phyloP scores from a whole-genome alignment of 2,797 vertebrate genomes.

The Botia almorhae region DNA sequence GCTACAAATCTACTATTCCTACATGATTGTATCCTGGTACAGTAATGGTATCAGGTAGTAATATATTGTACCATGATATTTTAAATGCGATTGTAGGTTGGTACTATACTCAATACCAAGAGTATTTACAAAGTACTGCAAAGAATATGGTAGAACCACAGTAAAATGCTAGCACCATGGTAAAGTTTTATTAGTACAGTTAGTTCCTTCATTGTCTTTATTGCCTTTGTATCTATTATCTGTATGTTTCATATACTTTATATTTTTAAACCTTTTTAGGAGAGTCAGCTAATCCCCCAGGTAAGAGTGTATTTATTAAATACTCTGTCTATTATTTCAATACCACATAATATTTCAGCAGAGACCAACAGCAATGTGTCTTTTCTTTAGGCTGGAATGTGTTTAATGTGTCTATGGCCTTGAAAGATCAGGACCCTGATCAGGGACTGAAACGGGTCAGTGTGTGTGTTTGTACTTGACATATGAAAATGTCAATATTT shows the following conservation, averaged over 20 bases:
- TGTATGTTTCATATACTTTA: no score
- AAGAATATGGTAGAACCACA: no score
- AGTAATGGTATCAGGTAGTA: background rate
- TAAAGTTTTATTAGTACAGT: no score
- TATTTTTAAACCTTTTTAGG: conserved; percentile 69
- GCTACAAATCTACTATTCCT: background rate
- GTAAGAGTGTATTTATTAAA: conserved; percentile 63
- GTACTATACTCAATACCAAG: no score
- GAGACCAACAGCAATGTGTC: background rate
- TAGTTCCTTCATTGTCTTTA: background rate
- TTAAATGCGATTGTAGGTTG: background rate
- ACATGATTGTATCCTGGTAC: background rate
- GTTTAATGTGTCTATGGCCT: conserved; percentile 78
- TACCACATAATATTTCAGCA: background rate
- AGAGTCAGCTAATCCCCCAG: conserved; percentile 82
- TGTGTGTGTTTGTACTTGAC: conserved; percentile 19
- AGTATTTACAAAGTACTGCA: no score
- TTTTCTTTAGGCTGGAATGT: conserved; percentile 77
- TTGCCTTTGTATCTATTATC: background rate
- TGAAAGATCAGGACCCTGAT: conserved; percentile 59
- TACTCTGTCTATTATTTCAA: background rate
- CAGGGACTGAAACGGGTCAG: conserved; percentile 70
- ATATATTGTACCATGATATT: background rate
- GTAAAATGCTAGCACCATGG: no score
- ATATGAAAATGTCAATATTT: background rate